Conservation (phyloP, 2,113 vertebrate species). For the Pterocles gutturalis region DNA sequence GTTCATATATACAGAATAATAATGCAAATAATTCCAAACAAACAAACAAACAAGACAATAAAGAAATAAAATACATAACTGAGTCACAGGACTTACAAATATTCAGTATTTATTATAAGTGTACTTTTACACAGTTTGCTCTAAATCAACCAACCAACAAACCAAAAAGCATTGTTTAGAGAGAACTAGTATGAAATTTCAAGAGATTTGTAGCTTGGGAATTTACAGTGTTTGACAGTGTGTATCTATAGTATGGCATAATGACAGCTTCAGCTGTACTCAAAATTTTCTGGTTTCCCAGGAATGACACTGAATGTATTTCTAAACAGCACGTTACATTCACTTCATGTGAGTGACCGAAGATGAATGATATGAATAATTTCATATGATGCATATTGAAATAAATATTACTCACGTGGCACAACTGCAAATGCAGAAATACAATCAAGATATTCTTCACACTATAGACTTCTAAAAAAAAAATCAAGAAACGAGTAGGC, state of each 20-base stretch:
- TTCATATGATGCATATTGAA: neutral
- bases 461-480: neutral
- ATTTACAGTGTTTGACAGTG: neutral
- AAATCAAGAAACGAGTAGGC: neutral
- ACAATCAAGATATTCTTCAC: neutral
- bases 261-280: neutral
- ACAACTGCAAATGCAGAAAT: neutral
- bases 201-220: constrained; percentile 17
- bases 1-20: constrained; percentile 17
- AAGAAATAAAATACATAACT: neutral
- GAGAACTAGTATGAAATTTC: neutral
- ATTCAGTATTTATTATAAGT: constrained; percentile 19
- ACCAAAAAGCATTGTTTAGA: neutral
- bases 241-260: constrained; percentile 7
- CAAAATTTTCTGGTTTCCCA: neutral
- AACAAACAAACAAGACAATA: neutral
- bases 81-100: neutral
- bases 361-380: neutral
- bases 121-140: neutral
- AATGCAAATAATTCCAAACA: neutral
- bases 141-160: neutral
- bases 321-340: neutral
- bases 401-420: neutral
- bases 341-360: neutral
- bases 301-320: neutral